Percentiles rank a stretch among this genome's conserved stretches.
These are phyloP conservation scores for Lemur catta DNA, from an alignment of 2,797 vertebrate genomes.

Conservation along the genomic window DNA sequence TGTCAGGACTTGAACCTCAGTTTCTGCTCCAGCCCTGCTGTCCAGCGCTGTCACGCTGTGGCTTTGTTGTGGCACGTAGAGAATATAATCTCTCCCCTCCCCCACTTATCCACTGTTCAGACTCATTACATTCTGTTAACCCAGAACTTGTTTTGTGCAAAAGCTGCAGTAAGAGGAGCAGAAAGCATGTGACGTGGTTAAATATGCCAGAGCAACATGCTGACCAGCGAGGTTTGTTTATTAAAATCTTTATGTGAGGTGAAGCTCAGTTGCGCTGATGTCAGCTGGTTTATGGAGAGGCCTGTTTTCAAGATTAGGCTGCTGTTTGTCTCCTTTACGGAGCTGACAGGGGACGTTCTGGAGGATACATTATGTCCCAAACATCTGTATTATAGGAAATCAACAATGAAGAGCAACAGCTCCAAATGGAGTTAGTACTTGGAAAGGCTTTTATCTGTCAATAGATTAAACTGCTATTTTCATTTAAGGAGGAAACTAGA, in stretches of 20 bases:
- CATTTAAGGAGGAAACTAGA: constrained; percentile 51
- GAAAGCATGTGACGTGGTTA: constrained; percentile 49
- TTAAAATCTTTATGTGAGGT: constrained; percentile 79
- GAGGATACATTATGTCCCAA: constrained; percentile 73
- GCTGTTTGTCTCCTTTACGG: constrained; percentile 81
- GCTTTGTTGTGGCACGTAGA: neutral
- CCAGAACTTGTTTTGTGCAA: constrained; percentile 51
- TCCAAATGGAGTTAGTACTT: constrained; percentile 70
- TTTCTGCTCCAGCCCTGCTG: rapidly evolving
- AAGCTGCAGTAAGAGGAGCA: constrained; percentile 52
- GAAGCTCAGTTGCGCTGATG: constrained; percentile 80
- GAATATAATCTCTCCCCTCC: neutral
- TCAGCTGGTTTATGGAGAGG: constrained; percentile 80
- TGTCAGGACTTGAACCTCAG: rapidly evolving
- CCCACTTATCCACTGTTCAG: neutral
- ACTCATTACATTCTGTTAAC: constrained; percentile 15
- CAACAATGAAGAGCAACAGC: constrained; percentile 69
- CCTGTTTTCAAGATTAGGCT: constrained; percentile 74
- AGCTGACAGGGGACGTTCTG: constrained; percentile 76
- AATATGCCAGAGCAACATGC: constrained; percentile 35
- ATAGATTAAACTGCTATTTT: constrained; percentile 67
- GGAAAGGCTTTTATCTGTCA: constrained; percentile 67
- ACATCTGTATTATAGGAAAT: constrained; percentile 81
- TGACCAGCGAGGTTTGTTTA: constrained; percentile 79
- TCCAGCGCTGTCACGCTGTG: neutral